These are phyloP conservation scores for Paramuricea clavata DNA, from an alignment of 92 coral and sea anemone genomes.

Conservation along the genomic window DNA sequence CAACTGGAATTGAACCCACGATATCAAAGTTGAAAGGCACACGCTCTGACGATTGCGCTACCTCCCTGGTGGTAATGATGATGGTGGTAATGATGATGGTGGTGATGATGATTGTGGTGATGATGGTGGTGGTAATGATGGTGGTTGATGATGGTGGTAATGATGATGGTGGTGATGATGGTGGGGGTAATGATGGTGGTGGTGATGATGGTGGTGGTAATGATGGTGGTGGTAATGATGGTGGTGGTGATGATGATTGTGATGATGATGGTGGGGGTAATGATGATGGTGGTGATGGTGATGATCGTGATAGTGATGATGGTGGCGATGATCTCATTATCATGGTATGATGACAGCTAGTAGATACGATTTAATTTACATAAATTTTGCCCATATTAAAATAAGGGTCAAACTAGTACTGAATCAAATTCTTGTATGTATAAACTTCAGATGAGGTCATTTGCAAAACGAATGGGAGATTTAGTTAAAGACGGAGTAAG, in stretches of 20 bases:
- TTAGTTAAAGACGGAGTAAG: conserved; percentile 80
- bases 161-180: neutral
- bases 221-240: neutral
- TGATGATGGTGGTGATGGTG: neutral
- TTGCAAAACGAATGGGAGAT: conserved; percentile 76
- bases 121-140: neutral
- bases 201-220: neutral
- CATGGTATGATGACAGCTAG: neutral
- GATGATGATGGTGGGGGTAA: no score
- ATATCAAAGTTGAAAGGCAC: no score
- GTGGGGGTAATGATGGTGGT: neutral
- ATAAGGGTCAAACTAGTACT: no score
- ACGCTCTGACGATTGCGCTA: no score
- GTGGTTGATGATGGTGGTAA: no score
- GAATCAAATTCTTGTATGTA: neutral
- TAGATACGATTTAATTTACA: no score
- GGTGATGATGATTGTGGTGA: neutral
- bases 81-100: neutral
- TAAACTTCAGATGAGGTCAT: conserved; percentile 81
- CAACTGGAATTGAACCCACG: no score
- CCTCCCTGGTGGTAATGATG: neutral
- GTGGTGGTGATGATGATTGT: neutral
- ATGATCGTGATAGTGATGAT: neutral
- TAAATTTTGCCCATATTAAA: no score
- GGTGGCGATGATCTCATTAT: neutral